Percentiles rank a stretch among this genome's conserved stretches.
Conservation (phyloP, 2,113 vertebrate species). For the Nansenia antarctica region DNA sequence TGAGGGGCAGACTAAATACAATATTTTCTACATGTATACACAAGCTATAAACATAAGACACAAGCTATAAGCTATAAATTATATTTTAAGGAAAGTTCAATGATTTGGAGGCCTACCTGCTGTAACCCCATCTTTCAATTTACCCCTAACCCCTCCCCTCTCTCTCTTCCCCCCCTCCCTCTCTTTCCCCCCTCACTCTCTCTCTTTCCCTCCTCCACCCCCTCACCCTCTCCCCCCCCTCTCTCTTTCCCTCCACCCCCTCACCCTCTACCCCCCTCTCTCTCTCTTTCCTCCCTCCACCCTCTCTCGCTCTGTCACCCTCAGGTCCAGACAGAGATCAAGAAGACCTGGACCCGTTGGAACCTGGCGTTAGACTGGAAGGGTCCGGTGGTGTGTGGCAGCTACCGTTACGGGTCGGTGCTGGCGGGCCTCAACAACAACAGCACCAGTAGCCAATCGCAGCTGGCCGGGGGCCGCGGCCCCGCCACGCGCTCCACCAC, state of each 20-base stretch:
- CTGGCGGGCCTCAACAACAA: slow-evolving; percentile 81
- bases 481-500: slow-evolving; percentile 71
- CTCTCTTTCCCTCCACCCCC: not conserved
- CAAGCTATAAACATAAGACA: no score
- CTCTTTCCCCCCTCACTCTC: not conserved
- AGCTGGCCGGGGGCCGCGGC: slow-evolving; percentile 66
- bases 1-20: no score
- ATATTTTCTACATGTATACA: no score
- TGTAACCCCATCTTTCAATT: no score
- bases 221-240: not conserved
- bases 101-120: no score
- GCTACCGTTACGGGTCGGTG: slow-evolving; percentile 81
- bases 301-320: not conserved
- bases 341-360: slow-evolving; percentile 87
- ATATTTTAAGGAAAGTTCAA: no score
- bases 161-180: not conserved
- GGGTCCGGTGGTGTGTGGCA: slow-evolving; percentile 75
- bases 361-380: slow-evolving; percentile 83
- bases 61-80: no score
- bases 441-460: slow-evolving; percentile 86
- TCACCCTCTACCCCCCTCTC: not conserved
- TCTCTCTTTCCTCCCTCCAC: not conserved
- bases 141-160: not conserved
- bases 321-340: slow-evolving; percentile 88
- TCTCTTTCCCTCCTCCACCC: not conserved